Percentiles rank a stretch among this genome's conserved stretches.
Conservation (phyloP, 2,888 invertebrate species). For the Caenorhabditis sp. region DNA sequence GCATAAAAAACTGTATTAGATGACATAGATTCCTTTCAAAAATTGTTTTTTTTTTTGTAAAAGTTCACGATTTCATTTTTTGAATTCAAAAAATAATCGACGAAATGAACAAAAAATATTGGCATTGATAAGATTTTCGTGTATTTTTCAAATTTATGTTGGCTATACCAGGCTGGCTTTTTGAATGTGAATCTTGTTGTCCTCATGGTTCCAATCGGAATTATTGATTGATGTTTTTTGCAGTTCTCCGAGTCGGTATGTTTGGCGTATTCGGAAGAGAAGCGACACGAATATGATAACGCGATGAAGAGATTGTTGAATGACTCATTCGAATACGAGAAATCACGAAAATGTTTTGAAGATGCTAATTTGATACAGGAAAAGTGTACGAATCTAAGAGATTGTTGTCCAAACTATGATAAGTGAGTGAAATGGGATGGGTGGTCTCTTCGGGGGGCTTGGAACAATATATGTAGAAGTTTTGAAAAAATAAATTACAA, state of each 20-base stretch:
- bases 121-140: no score
- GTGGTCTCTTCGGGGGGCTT: no score
- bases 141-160: no score
- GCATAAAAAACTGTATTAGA: no score
- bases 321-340: slow-evolving; percentile 31
- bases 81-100: background rate
- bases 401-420: slow-evolving; percentile 59
- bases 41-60: no score
- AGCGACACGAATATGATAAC: slow-evolving; percentile 38
- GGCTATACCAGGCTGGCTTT: no score
- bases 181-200: no score
- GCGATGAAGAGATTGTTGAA: slow-evolving; percentile 44
- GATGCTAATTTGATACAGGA: slow-evolving; percentile 59
- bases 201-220: no score
- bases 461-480: no score
- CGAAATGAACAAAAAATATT: no score
- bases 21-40: no score
- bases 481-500: background rate
- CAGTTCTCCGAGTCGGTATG: slow-evolving; percentile 56
- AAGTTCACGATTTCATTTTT: no score
- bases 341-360: slow-evolving; percentile 42
- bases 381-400: slow-evolving; percentile 50
- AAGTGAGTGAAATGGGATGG: slow-evolving; percentile 26
- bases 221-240: slow-evolving; percentile 15
- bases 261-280: slow-evolving; percentile 46